Evolutionary conservation across 2,113 vertebrate genomes (phyloP).

Genomic region (Prochilodus magdalenae): DNA sequence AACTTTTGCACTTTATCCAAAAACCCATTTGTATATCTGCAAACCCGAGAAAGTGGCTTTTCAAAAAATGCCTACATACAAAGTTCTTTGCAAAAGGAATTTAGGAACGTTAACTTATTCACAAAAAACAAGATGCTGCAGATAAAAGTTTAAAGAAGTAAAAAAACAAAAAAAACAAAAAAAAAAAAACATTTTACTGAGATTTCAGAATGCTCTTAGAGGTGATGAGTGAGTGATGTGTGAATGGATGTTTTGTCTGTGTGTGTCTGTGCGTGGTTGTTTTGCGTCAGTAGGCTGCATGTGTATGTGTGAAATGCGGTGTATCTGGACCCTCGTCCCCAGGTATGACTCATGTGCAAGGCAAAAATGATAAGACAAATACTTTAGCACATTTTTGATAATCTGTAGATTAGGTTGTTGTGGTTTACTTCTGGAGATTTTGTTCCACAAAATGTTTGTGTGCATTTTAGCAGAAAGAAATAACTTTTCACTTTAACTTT

Average conservation of each 20-base stretch:
- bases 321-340: constrained; percentile 50
- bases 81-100: too few species aligned
- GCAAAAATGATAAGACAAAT: background rate
- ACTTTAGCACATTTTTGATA: constrained; percentile 42
- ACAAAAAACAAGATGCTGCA: too few species aligned
- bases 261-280: constrained; percentile 20
- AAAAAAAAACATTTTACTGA: background rate
- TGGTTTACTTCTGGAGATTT: background rate
- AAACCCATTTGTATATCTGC: too few species aligned
- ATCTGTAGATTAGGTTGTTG: constrained; percentile 20
- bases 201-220: background rate
- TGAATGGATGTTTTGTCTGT: background rate
- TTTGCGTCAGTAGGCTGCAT: constrained; percentile 4
- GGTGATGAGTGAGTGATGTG: background rate
- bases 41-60: too few species aligned
- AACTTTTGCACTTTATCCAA: too few species aligned
- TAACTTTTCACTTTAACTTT: background rate
- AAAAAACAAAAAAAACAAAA: background rate
- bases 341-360: constrained; percentile 12
- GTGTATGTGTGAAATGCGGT: constrained; percentile 56
- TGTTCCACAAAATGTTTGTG: background rate
- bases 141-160: background rate
- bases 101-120: too few species aligned
- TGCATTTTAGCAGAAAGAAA: background rate
- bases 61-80: too few species aligned